Evolutionary conservation across 2,888 invertebrate genomes (phyloP), one percentile per base, ranked within the genome.

Genomic region (Acronicta aceris): DNA sequence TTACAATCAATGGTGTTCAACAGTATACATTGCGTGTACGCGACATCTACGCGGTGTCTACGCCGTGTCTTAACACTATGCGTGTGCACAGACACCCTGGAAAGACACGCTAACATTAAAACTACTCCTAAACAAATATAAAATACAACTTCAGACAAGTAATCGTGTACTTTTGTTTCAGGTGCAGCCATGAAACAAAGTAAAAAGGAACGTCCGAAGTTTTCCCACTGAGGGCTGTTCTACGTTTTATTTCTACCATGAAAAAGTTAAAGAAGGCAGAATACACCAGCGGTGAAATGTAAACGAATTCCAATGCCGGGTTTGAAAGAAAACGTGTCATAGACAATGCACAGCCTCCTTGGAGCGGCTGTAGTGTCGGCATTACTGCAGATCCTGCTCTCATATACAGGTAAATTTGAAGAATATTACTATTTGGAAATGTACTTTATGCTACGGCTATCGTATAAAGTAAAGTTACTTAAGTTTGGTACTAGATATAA

Each of bases 291-390:
- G 56, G 54, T 64, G 64, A 66, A 67, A 79, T 82, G 81, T 89
- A 87, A 86, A 84, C 73, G 78, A 79, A 81, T 86, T 91, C 92
- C 85, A 89, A 92, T 92, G 92, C 84, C 82, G 88, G 86, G 81
- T 79, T 78, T 73, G 81, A 79, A 79, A 82, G 87, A 81, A 76
- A 86, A 82, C 84, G 88, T 86, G 79, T 79, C 85, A 82, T 93
- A 93, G 93, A 93, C 91, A 90, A 93, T 94, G 94, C 89, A 87
- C 89, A 89, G 87, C 83, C 87, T 93, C 86, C 84, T 92, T 77
- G 84, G 86, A 85, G 86, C 88, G 85, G 89, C 90, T 85, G 89
- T 86, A 82, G 86, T 86, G 84, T 91, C 93, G 81, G 92, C 91
- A 75, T 73, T 94, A 82, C 83, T 94, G 81, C 94, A 93, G 81